Conservation (phyloP, 2,888 invertebrate species). For the Calameuta filiformis region DNA sequence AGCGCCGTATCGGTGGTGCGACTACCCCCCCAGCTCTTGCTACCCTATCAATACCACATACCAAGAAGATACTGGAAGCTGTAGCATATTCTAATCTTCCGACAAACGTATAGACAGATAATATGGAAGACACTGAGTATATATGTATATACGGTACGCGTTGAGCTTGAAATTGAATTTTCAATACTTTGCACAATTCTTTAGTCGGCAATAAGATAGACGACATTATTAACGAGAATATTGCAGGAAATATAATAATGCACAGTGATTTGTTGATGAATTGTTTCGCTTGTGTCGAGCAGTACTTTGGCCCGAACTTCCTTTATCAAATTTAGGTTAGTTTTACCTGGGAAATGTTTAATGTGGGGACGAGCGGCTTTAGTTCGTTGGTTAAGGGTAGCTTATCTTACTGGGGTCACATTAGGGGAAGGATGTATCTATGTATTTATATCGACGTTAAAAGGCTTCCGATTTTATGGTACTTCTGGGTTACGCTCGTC, state of each 20-base stretch:
- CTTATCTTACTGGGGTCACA: not conserved
- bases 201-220: not conserved
- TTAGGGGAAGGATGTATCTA: not conserved
- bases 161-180: not conserved
- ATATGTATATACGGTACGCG: not conserved
- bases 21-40: not conserved
- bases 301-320: not conserved
- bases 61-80: not conserved
- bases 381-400: not conserved
- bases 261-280: too few species aligned
- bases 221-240: not conserved
- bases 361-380: not conserved
- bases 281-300: too few species aligned
- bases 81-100: not conserved
- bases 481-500: slow-evolving; percentile 4
- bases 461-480: slow-evolving; percentile 21
- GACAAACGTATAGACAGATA: not conserved
- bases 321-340: not conserved
- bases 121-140: not conserved
- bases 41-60: not conserved
- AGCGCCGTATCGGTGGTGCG: not conserved
- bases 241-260: not conserved
- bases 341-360: not conserved
- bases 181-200: not conserved
- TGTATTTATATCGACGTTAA: slow-evolving; percentile 3